phyloP scores from a whole-genome alignment of 2,113 vertebrate genomes.

The Toxotes jaculatrix region DNA sequence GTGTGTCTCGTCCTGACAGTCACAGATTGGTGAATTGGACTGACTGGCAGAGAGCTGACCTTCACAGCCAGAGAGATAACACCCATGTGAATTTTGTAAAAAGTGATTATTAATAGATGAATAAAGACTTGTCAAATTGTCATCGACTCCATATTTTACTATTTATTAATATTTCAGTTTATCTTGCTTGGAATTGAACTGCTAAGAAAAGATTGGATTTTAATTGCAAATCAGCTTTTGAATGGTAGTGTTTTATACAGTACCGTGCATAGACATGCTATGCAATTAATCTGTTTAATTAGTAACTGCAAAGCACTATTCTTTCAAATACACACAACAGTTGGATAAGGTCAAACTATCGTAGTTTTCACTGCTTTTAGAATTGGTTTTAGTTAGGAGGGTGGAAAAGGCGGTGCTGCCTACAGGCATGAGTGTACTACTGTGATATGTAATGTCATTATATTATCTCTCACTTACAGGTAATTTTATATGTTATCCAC shows the following conservation, averaged over 20 bases:
- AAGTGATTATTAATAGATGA: slow-evolving; percentile 67
- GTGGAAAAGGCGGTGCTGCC: neutral
- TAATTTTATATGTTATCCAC: neutral
- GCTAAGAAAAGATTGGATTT: neutral
- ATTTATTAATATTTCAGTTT: neutral
- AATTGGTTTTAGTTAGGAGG: neutral
- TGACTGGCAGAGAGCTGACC: slow-evolving; percentile 31
- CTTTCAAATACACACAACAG: neutral
- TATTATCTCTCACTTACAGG: neutral
- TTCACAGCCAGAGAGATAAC: slow-evolving; percentile 13
- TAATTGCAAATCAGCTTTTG: neutral
- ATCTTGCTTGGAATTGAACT: neutral
- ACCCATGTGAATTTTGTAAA: slow-evolving; percentile 77
- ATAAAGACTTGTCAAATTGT: slow-evolving; percentile 67
- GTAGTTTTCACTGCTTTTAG: too few relatives aligned
- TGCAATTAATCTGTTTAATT: neutral
- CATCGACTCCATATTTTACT: slow-evolving; percentile 10
- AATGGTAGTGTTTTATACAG: neutral
- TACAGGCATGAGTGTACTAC: neutral
- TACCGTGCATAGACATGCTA: neutral
- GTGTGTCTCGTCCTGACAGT: slow-evolving; percentile 18
- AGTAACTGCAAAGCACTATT: neutral
- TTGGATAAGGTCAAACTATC: too few relatives aligned
- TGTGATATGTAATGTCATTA: neutral
- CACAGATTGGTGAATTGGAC: neutral